Conservation (phyloP, 2,113 vertebrate genomes). For the Myotis brandtii region DNA sequence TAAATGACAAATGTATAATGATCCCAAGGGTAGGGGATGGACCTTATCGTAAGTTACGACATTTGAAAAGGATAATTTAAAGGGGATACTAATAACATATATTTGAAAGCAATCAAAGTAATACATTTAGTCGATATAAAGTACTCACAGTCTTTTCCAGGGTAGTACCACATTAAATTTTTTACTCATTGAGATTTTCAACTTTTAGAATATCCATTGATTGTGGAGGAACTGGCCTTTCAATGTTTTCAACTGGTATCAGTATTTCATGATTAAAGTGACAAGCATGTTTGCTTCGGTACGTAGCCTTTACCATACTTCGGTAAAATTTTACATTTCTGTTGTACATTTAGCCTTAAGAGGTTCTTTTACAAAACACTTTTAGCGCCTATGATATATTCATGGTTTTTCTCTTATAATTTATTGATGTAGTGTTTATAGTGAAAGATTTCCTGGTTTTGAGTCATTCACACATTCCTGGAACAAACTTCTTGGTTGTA, state of each 20-base stretch:
- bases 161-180: neutral
- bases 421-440: neutral
- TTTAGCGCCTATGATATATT: neutral
- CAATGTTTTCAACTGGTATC: neutral
- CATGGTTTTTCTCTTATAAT: neutral
- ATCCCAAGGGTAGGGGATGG: neutral
- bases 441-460: neutral
- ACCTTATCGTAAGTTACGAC: neutral
- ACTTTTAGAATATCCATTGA: neutral
- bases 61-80: conserved; percentile 30
- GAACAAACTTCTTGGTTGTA: neutral
- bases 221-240: neutral
- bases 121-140: neutral
- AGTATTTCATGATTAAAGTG: neutral
- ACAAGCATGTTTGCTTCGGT: neutral
- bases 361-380: neutral
- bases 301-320: neutral
- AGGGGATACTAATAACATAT: neutral
- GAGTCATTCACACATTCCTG: neutral
- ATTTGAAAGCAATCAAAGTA: neutral
- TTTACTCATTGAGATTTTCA: conserved; percentile 20
- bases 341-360: neutral
- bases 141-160: neutral
- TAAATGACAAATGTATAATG: neutral
- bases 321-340: neutral